Base-by-base conservation (phyloP, 1,140 invertebrate genomes). In the Triops longicaudatus region DNA sequence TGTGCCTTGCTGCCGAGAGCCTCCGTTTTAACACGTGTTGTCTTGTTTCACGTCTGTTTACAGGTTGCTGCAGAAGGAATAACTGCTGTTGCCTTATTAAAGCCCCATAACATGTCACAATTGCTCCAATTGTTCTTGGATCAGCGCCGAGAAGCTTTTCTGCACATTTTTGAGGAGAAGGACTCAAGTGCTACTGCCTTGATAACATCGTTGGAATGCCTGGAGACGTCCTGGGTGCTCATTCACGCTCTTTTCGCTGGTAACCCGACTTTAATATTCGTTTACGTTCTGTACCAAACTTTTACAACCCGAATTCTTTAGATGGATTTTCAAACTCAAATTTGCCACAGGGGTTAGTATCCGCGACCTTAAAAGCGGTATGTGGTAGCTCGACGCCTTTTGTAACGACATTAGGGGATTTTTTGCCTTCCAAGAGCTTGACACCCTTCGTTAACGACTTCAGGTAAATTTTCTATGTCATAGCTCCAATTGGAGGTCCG, bases 91-190 rank as follows among this genome's bases (percentile, higher is more conserved):
- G 26, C 73, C n/a, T 73, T 77, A 22, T 73, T 77, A 11, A 44
- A 41, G n/a, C 84, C 73, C 81, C 81, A 73, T 6, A 73, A 12
- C 37, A 83, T 83, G 31, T 81, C 82, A 76, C 81, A 85, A 73
- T 81, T 88, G 27, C 81, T 88, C 37, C 82, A 84, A 72, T 86
- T 84, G 82, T 84, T 88, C 76, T 85, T 88, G 79, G 81, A 83
- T 42, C 83, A 86, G 27, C 80, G 87, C 42, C 86, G 84, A 80
- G 82, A 82, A 63, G 86, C 87, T 17, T 80, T 88, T n/a, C 78
- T 84, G 78, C 84, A 82, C 37, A 83, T 87, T 72, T 26, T 73
- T 17, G 41, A 27, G 17, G 10, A 17, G 37, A 44, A 26, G 41
- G 42, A 28, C 28, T 42, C 72, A 72, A 72, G 28, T 73, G 44